Evolutionary conservation across 35 echinoderm and acorn worm genomes (phyloP), one percentile per base, ranked within the genome.

Genomic region (Diadema setosum): DNA sequence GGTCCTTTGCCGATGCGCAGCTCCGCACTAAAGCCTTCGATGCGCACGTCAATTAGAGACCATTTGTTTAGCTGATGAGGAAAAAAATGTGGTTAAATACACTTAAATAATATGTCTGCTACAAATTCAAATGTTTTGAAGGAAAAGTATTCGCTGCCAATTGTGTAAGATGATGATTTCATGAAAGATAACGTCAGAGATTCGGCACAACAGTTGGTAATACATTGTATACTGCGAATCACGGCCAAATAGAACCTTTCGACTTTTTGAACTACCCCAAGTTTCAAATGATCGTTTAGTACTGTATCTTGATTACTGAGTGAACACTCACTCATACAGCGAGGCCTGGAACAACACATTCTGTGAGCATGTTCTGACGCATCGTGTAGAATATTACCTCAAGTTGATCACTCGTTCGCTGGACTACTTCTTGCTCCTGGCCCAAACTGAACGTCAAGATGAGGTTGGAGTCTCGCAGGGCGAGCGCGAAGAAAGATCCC

Each of bases 1-100:
- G 88, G 88, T 34, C 88, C 88, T n/a, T 55, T 64, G 30, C 81
- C 81, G 17, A 84, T 43, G 15, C 88, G 81, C 55, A 90, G 20
- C 61, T 90, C 88, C 3, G 52, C 88, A 5, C 42, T 45, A 42
- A 29, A 44, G 2, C 52, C 59, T 37, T 27, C 35, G 3, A 84
- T 15, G 4, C 40, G 43, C 0, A 84, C 32, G 35, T 83, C 42
- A 33, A 90, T 35, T 27, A 90, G 35, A 2, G 63, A 40, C 88
- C 88, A 90, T 45, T 83, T 34, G 1, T 32, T 65, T 21, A 90
- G 49, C 88, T 90, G 88, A 12, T 8, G 4, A 36, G 32, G 8
- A n/a, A 44, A 44, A 5, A 82, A 46, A 69, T 4, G 41, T 33
- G 33, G 12, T 31, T 6, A 23, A 44, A 12, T 64, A 35, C 63